Percentiles rank a stretch among this genome's conserved stretches.
Evolutionary conservation across 2,113 vertebrate genomes (phyloP).

Genomic region (Scomber scombrus): DNA sequence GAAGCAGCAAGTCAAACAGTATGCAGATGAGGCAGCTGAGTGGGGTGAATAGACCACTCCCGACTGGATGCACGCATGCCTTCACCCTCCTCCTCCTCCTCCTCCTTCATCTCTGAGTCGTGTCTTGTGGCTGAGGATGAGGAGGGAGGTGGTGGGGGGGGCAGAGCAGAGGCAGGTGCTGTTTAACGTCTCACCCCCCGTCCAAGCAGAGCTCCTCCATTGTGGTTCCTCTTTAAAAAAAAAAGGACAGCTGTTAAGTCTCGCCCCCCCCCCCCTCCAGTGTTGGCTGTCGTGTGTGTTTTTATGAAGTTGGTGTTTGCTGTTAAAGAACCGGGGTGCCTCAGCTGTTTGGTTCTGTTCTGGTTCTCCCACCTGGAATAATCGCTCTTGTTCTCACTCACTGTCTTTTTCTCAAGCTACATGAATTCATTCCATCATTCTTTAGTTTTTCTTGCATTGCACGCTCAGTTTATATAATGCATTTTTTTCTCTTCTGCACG

Average conservation of each 20-base stretch:
- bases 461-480: neutral
- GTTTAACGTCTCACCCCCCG: slow-evolving; percentile 41
- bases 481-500: neutral
- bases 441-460: neutral
- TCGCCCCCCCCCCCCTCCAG: slow-evolving; percentile 28
- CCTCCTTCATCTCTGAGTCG: neutral
- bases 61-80: slow-evolving; percentile 52
- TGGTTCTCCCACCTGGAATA: neutral
- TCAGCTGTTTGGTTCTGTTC: slow-evolving; percentile 10
- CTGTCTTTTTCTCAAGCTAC: neutral
- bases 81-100: slow-evolving; percentile 27
- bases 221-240: slow-evolving; percentile 74
- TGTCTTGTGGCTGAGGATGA: too few relatives aligned
- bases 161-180: slow-evolving; percentile 84
- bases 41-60: slow-evolving; percentile 38
- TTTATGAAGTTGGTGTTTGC: slow-evolving; percentile 28
- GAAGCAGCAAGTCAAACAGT: slow-evolving; percentile 68
- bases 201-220: slow-evolving; percentile 78
- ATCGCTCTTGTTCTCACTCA: neutral
- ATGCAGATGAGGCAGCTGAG: slow-evolving; percentile 74
- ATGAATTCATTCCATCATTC: neutral
- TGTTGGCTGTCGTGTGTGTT: slow-evolving; percentile 7
- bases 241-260: slow-evolving; percentile 86
- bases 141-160: neutral
- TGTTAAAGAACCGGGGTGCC: neutral